Base-by-base conservation (phyloP, 1,140 invertebrate genomes). In the Fopius arisanus region DNA sequence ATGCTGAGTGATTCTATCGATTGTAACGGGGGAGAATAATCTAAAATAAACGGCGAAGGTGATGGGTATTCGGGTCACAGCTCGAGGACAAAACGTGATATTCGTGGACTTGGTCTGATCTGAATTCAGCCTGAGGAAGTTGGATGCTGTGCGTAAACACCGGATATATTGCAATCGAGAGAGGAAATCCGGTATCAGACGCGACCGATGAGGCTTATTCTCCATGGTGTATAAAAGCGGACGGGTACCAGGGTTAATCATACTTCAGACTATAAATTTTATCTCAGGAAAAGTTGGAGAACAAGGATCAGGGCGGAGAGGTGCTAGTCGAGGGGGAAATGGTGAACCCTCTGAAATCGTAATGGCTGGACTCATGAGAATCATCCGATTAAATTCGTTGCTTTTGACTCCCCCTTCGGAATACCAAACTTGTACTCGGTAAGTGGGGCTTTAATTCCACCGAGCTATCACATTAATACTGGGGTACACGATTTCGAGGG, bases 351-450 rank as follows among this genome's bases (percentile, higher is more conserved):
- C 12, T 68, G 67, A 70, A 70, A 62, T 70, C 51, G 16, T 70
- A 59, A 62, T 70, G 51, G 48, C 68, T 70, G 21, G 19, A 67
- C 31, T 59, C 48, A 67, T 23, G 33, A 68, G 51, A 73, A 67
- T 73, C 29, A 73, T 73, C 72, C 63, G 72, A 73, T 69, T 73
- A 62, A 73, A 73, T 65, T 73, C 48, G 40, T 65, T 43, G 2
- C n/a, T 37, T 48, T 41, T 10, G 29, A 5, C 29, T 4, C 10
- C 54, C 23, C 54, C 19, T 23, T 51, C 19, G n/a, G n/a, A 28
- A 23, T 59, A 26, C 54, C 26, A 23, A 59, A 59, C 54, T 26
- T 59, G 26, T 26, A 59, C 54, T 12, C 54, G 5, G 14, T 21
- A 23, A 59, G 54, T 59, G 54, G 23, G 43, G 9, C 21, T 68